Evolutionary conservation across 2,888 invertebrate genomes (phyloP).

Genomic region (Tryphoninae sp.): DNA sequence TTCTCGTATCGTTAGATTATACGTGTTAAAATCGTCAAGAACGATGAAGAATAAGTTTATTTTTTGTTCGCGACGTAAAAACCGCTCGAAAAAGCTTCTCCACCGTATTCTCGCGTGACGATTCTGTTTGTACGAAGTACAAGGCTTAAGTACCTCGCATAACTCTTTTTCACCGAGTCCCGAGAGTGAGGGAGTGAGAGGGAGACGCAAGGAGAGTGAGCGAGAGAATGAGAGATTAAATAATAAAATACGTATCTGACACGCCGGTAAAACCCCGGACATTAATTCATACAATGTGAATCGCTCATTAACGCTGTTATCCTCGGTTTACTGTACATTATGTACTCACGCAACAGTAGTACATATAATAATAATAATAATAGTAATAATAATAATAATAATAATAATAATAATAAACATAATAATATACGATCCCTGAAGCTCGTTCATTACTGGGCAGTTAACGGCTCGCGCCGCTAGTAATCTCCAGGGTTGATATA

Average conservation of each 20-base stretch:
- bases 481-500: constrained; percentile 18
- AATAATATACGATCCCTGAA: constrained; percentile 53
- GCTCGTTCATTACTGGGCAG: constrained; percentile 57
- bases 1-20: background rate
- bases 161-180: constrained; percentile 1
- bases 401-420: background rate
- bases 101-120: constrained; percentile 46
- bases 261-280: constrained; percentile 42
- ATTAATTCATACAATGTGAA: constrained; percentile 59
- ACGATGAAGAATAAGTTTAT: background rate
- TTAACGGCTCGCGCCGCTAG: constrained; percentile 50
- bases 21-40: background rate
- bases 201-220: background rate
- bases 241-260: constrained; percentile 41
- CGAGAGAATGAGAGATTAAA: constrained; percentile 21
- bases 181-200: background rate
- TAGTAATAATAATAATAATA: too few relatives aligned
- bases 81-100: constrained; percentile 22
- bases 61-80: background rate
- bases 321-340: constrained; percentile 31
- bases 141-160: constrained; percentile 49
- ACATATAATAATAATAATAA: constrained; percentile 30
- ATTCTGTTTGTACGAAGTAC: constrained; percentile 37
- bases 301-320: constrained; percentile 62
- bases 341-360: constrained; percentile 47